Conservation (phyloP, 2,113 vertebrate genomes). For the Istiophorus platypterus region DNA sequence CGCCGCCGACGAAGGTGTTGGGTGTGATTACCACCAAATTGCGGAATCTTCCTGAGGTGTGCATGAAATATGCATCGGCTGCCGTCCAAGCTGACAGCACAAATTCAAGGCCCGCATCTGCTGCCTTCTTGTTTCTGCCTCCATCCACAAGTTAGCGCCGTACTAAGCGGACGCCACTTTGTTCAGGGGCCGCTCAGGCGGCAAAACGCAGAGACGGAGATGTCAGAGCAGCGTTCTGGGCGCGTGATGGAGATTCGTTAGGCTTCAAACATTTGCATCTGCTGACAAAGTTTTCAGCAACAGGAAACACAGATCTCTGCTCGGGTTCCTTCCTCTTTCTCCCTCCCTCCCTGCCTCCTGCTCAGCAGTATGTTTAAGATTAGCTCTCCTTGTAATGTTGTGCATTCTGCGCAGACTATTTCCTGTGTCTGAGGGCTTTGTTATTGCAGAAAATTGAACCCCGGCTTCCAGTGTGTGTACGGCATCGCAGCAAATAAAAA, state of each 20-base stretch:
- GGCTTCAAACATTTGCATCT: constrained; percentile 69
- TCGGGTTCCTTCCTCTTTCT: constrained; percentile 76
- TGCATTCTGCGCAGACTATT: constrained; percentile 53
- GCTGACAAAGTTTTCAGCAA: constrained; percentile 78
- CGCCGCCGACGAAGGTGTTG: constrained; percentile 39
- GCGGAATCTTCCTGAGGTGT: constrained; percentile 2
- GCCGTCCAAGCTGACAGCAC: background rate
- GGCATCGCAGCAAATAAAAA: constrained; percentile 39
- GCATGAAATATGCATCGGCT: constrained; percentile 50
- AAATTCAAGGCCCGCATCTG: constrained; percentile 26
- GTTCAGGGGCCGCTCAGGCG: constrained; percentile 56
- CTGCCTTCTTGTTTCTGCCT: constrained; percentile 12
- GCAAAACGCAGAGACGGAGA: constrained; percentile 58
- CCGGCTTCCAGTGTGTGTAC: constrained; percentile 18
- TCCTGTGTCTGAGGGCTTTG: constrained; percentile 62
- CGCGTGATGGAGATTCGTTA: constrained; percentile 44
- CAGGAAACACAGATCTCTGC: constrained; percentile 83
- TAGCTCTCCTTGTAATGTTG: constrained; percentile 54
- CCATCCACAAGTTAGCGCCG: constrained; percentile 1
- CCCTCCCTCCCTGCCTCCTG: background rate
- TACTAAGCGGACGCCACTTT: constrained; percentile 36
- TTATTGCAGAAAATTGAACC: constrained; percentile 35
- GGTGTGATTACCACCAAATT: constrained; percentile 17
- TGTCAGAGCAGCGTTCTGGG: constrained; percentile 55
- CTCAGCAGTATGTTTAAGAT: constrained; percentile 68